These are phyloP conservation scores for Liparis tanakae DNA, from an alignment of 2,797 vertebrate species.

Conservation along the genomic window DNA sequence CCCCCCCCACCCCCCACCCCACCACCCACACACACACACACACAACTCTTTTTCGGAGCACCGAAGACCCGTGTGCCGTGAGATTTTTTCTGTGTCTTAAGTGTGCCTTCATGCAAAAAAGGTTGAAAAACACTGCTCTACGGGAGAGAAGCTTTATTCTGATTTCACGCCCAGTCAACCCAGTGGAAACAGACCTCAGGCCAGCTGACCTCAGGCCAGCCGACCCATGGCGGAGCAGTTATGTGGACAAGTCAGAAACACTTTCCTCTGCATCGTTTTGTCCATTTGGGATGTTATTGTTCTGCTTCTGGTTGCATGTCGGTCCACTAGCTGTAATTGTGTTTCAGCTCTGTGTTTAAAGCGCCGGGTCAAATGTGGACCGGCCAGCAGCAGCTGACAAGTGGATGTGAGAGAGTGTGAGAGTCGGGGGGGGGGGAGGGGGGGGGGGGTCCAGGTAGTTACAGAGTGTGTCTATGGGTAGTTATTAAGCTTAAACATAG, in stretches of 20 bases:
- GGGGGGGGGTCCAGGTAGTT: too few relatives aligned
- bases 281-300: constrained; percentile 20
- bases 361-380: constrained; percentile 15
- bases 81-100: too few relatives aligned
- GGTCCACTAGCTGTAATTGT: constrained; percentile 18
- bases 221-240: constrained; percentile 58
- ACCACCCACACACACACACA: too few relatives aligned
- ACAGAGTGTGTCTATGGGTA: too few relatives aligned
- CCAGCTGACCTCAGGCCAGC: constrained; percentile 68
- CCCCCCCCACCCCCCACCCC: too few relatives aligned
- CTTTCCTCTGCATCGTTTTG: constrained; percentile 54
- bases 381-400: constrained; percentile 15
- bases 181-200: constrained; percentile 60
- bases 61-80: too few relatives aligned
- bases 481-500: too few relatives aligned
- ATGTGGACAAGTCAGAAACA: constrained; percentile 46
- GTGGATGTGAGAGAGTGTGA: neutral
- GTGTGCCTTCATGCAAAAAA: too few relatives aligned
- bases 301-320: constrained; percentile 22
- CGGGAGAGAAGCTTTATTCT: constrained; percentile 65
- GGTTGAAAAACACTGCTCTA: too few relatives aligned
- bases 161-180: constrained; percentile 75
- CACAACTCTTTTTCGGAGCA: too few relatives aligned
- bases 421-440: too few relatives aligned
- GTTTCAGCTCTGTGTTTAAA: constrained; percentile 9